Percentiles rank a stretch among this genome's conserved stretches.
These are phyloP conservation scores for Schlechtendalia chinensis DNA, from an alignment of 1,140 invertebrate genomes.

Conservation along the genomic window DNA sequence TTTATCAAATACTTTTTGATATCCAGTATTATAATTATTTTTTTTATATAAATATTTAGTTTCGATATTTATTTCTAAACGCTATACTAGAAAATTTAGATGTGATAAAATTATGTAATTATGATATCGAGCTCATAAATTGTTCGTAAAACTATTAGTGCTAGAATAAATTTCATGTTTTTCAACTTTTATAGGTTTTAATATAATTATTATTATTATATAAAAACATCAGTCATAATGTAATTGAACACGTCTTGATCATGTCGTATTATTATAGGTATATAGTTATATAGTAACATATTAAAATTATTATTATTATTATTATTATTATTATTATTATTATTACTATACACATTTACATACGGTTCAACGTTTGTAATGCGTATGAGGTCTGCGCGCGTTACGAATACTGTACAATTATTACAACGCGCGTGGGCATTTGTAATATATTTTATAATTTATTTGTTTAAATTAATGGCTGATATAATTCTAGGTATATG, in stretches of 20 bases:
- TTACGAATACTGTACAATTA: background rate
- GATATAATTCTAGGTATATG: background rate
- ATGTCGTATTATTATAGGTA: background rate
- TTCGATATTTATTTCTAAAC: background rate
- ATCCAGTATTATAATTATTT: conserved; percentile 9
- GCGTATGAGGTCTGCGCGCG: background rate
- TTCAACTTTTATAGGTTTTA: background rate
- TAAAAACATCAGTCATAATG: background rate
- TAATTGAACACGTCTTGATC: background rate
- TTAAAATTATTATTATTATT: background rate
- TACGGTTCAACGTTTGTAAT: background rate
- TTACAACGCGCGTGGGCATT: background rate
- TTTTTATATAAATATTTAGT: background rate
- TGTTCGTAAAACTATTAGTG: conserved; percentile 21
- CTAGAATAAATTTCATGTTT: background rate
- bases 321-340: too few species aligned
- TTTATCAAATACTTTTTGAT: conserved; percentile 16
- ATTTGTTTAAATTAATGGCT: background rate
- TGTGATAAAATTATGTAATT: background rate
- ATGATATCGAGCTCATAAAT: background rate
- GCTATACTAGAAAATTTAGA: conserved; percentile 23
- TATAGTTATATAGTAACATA: background rate
- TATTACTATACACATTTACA: background rate
- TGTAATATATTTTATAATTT: background rate
- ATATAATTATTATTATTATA: background rate